These are phyloP conservation scores for Periphyllus acericola DNA, from an alignment of 2,888 invertebrate genomes.

Conservation along the genomic window DNA sequence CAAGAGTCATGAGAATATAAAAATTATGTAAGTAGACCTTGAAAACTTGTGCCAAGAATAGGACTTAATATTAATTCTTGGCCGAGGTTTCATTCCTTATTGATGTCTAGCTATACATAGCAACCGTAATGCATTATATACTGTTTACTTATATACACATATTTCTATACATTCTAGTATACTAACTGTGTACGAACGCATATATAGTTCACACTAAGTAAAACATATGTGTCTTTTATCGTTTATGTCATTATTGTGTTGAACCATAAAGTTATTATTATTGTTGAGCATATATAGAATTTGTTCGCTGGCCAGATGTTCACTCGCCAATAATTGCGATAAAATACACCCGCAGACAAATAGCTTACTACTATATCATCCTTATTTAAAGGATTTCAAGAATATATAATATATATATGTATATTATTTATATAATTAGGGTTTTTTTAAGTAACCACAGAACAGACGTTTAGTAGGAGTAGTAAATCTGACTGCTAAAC, in stretches of 20 bases:
- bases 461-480: not conserved
- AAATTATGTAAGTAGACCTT: conserved; percentile 12
- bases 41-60: conserved; percentile 9
- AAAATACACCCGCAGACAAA: conserved; percentile 3
- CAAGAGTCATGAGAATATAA: conserved; percentile 16
- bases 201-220: not conserved
- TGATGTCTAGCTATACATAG: conserved; percentile 1
- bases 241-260: conserved; percentile 7
- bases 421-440: not conserved
- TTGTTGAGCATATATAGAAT: conserved; percentile 2
- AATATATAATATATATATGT: not conserved
- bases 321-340: conserved; percentile 2
- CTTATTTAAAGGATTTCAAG: not conserved
- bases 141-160: not conserved
- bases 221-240: conserved; percentile 25
- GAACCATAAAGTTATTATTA: conserved; percentile 31
- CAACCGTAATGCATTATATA: not conserved
- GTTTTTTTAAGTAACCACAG: conserved; percentile 20
- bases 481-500: conserved; percentile 5
- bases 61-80: conserved; percentile 24
- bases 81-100: not conserved
- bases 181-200: too few relatives aligned
- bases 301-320: conserved; percentile 35
- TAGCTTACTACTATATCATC: not conserved
- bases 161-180: not conserved